A percentile compares a stretch with the other conserved stretches of the same genome.
phyloP scores from a whole-genome alignment of 2,113 vertebrate genomes.

The Dipodomys spectabilis region DNA sequence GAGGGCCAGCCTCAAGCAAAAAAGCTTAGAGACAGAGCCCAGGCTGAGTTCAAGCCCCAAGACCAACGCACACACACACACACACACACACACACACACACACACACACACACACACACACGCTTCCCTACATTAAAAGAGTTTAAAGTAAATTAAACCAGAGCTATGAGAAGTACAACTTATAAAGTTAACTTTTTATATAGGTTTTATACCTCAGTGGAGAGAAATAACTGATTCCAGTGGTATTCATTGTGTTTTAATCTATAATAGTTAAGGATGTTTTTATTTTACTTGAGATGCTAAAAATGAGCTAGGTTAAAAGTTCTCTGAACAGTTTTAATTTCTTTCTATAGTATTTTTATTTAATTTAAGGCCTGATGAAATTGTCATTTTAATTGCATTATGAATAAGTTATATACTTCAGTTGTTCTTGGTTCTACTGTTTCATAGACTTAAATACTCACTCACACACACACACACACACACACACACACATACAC shows the following conservation, averaged over 20 bases:
- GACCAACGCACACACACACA: too few relatives aligned
- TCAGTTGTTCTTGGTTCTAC: conserved; percentile 82
- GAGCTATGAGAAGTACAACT: conserved; percentile 91
- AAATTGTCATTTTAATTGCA: conserved; percentile 83
- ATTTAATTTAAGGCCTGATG: conserved; percentile 81
- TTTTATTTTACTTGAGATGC: conserved; percentile 87
- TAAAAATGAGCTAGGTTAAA: conserved; percentile 83
- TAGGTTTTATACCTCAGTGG: conserved; percentile 91
- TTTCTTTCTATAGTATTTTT: conserved; percentile 75
- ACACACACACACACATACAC: background rate
- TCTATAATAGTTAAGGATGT: conserved; percentile 87
- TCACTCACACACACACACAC: background rate
- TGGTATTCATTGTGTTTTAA: conserved; percentile 86
- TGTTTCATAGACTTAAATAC: conserved; percentile 67
- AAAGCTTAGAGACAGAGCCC: too few relatives aligned
- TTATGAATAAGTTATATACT: conserved; percentile 76
- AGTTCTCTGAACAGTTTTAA: conserved; percentile 83
- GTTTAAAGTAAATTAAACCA: conserved; percentile 88
- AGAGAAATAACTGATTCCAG: conserved; percentile 84
- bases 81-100: too few relatives aligned
- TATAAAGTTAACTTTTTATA: conserved; percentile 93
- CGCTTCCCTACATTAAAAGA: conserved; percentile 61
- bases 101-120: too few relatives aligned
- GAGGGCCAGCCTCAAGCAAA: too few relatives aligned
- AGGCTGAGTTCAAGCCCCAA: too few relatives aligned